Conservation (phyloP, 2,797 vertebrate genomes). For the Gambelia wislizenii region DNA sequence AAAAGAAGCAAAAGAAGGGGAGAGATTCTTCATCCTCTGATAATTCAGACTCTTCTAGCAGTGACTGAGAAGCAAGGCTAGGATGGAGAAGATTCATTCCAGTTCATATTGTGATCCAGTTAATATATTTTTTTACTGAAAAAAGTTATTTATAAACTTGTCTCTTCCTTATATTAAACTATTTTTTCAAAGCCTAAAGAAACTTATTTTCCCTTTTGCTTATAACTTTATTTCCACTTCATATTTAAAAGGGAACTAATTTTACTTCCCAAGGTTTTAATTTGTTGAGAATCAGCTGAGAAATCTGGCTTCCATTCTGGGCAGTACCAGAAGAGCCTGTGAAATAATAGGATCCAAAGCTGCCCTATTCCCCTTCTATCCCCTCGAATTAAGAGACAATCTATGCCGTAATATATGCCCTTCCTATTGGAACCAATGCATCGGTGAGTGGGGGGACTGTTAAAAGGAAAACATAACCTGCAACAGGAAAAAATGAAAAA, state of each 20-base stretch:
- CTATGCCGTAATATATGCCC: neutral
- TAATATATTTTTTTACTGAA: slow-evolving; percentile 41
- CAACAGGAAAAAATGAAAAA: neutral
- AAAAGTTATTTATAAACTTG: slow-evolving; percentile 45
- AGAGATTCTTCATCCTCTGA: slow-evolving; percentile 72
- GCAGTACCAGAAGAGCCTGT: neutral
- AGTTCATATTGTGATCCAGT: slow-evolving; percentile 67
- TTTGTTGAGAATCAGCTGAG: neutral
- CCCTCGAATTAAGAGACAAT: neutral
- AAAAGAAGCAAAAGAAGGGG: slow-evolving; percentile 81
- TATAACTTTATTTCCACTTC: slow-evolving; percentile 18
- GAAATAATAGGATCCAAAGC: neutral
- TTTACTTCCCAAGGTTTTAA: slow-evolving; percentile 4
- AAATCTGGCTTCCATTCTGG: neutral
- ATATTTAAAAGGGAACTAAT: neutral
- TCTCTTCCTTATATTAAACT: slow-evolving; percentile 30
- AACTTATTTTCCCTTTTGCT: neutral
- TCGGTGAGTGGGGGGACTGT: neutral
- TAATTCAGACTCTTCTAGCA: slow-evolving; percentile 79
- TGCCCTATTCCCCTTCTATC: neutral
- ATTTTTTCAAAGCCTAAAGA: neutral
- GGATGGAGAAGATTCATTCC: slow-evolving; percentile 61
- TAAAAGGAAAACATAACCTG: neutral
- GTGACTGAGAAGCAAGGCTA: slow-evolving; percentile 71
- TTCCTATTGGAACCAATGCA: neutral